Evolutionary conservation across 1,140 invertebrate genomes (phyloP), one percentile per base, ranked within the genome.

Genomic region (Neuroterus valhalla): DNA sequence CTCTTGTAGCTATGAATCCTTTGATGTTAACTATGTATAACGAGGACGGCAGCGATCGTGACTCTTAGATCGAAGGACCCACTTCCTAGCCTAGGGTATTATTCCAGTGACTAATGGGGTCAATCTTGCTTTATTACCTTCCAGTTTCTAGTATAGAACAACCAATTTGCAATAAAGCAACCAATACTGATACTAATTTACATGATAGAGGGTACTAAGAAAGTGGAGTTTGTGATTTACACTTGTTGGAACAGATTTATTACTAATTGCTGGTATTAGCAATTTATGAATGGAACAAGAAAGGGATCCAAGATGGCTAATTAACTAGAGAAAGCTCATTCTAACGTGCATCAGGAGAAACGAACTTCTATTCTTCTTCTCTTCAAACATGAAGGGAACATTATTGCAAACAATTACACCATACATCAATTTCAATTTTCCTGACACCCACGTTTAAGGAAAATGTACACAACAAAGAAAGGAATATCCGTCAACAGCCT

Each of bases 81-180:
- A 62, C 21, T 26, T 62, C 55, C 21, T 26, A 62, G 23, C 55
- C 21, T 26, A 38, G 15, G 55, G 21, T 62, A 62, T 62, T 62
- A 31, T 62, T 31, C 21, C 14, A 38, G 23, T 62, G 55, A 62
- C 55, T 62, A 62, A 62, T 62, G 55, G 55, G 55, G 55, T 38
- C 55, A 62, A 62, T 62, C 55, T 26, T 2, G 55, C 14, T 62
- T 62, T 62, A 62, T 62, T 62, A 62, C 55, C 55, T 38, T 62
- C 55, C 15, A 62, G 3, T 26, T 62, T 62, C 55, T 23, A 62
- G 12, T 26, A 23, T 62, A 62, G 31, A 15, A 62, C 23, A 26
- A 62, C 26, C 23, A 62, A 62, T 62, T 62, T 62, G 26, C 55
- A 23, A 62, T 62, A 62, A 31, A 11, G 55, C 26, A 38, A 15